Evolutionary conservation across 1,140 invertebrate species (phyloP), one percentile per base, ranked within the genome.

Genomic region (Cyclargus thomasi): DNA sequence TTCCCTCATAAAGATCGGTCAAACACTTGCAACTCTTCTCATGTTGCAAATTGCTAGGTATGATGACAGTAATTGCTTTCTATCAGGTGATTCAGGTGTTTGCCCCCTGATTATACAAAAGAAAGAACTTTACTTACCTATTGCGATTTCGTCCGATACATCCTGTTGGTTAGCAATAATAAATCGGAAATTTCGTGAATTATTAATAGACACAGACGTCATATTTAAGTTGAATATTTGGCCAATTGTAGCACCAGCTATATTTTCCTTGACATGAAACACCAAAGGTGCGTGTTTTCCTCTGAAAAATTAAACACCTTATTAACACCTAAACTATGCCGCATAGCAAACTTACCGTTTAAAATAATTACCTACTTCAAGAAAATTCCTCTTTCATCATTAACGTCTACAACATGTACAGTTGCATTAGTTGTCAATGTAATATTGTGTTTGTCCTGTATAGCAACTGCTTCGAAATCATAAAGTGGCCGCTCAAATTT

Each of bases 381-480:
- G 53, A 95, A 88, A 72, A 94, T 88, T 57, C 93, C 93, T 81
- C 92, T 91, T 67, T 94, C 91, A 71, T 95, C 94, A 64, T 95
- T 92, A 0, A 94, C 94, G 79, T 95, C 94, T 0, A 97, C 96
- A 16, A 97, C 94, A 74, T 96, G 95, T 36, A 97, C 94, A 2
- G 95, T 96, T 0, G 96, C 93, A 76, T 97, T 97, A 2, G 95
- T 96, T 10, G 95, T 92, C 14, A 96, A 91, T 6, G 93, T 93
- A 1, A 94, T 76, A 55, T 95, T 93, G 16, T 91, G 88, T 63
- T 94, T 84, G 67, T 91, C 88, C 63, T 90, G 86, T 1, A 93
- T 94, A 0, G 95, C 95, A 20, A 96, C 93, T 1, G 95, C 95
- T 88, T 97, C 96, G 77, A 97, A 96, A 62, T 96, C 94, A 79